Evolutionary conservation across 1,140 invertebrate species (phyloP), one percentile per base, ranked within the genome.

Genomic region (Limonius californicus): DNA sequence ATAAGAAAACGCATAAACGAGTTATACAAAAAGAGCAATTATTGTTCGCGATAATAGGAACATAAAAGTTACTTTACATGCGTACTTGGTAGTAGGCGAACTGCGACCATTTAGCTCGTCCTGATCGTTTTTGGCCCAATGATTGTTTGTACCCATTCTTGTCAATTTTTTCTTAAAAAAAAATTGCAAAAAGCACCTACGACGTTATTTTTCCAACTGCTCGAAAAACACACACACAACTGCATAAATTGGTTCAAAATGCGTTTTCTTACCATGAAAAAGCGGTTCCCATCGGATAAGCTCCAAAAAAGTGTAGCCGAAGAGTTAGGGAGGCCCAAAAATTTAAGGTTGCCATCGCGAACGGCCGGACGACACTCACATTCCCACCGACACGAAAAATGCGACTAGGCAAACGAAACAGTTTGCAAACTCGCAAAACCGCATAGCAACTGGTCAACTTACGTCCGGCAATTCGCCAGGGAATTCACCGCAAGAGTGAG

Each of bases 391-490:
- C 45, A 50, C 45, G 45, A 12, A 18, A 50, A 12, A 19, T 50
- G 45, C 45, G 45, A 50, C 45, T 50, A 50, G 43, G 45, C 7
- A 50, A 50, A 50, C 20, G 45, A 50, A 50, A 50, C 8, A 14
- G 7, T 50, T 50, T 50, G 45, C 45, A 19, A 50, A 50, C 45
- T 50, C 16, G 45, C 45, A 50, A 50, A 21, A 50, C 45, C 45
- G 45, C 45, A 50, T 50, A 50, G 45, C 16, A 50, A 50, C 45
- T 50, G 45, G 45, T 50, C 2, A 50, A 50, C 45, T 18, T 50
- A 18, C n/a, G 45, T 50, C 19, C 16, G 3, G 14, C n/a, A 50
- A 39, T 12, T 39, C 8, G n/a, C 2, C 8, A 12, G 2, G 11
- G 1, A 50, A 18, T 50, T 50, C 45, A 50, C 9, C 19, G 19